These are phyloP conservation scores for Drosophila kuntzei DNA, from an alignment of 2,888 invertebrate species.

Conservation along the genomic window DNA sequence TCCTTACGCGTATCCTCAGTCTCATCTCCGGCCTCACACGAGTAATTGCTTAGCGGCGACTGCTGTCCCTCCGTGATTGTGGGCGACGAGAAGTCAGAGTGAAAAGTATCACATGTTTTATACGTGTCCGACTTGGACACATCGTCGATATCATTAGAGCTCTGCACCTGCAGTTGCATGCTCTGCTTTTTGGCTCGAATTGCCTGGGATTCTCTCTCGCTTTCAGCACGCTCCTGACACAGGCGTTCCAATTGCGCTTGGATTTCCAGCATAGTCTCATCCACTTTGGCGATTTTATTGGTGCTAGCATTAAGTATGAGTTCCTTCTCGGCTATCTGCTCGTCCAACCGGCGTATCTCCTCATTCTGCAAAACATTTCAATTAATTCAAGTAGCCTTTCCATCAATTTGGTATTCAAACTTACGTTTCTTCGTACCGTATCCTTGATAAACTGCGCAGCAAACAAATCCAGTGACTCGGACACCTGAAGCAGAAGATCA, in stretches of 20 bases:
- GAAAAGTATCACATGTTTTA: slow-evolving; percentile 89
- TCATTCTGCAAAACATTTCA: slow-evolving; percentile 87
- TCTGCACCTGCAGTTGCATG: slow-evolving; percentile 88
- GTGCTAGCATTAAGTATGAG: slow-evolving; percentile 87
- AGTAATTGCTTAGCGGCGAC: slow-evolving; percentile 80
- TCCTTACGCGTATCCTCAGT: slow-evolving; percentile 69
- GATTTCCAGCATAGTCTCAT: slow-evolving; percentile 89
- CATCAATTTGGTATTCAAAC: slow-evolving; percentile 58
- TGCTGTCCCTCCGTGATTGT: slow-evolving; percentile 79
- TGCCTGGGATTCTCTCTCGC: slow-evolving; percentile 66
- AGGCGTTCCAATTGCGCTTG: slow-evolving; percentile 88
- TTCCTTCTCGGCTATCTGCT: slow-evolving; percentile 87
- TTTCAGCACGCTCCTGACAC: slow-evolving; percentile 81
- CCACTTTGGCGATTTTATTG: slow-evolving; percentile 90
- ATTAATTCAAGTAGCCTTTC: neutral
- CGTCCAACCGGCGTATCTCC: slow-evolving; percentile 90
- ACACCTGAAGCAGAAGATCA: slow-evolving; percentile 88
- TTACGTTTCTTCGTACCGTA: slow-evolving; percentile 90
- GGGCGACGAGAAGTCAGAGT: slow-evolving; percentile 87
- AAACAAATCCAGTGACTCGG: slow-evolving; percentile 89
- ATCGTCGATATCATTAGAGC: slow-evolving; percentile 73
- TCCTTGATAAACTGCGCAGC: slow-evolving; percentile 89
- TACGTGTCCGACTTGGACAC: slow-evolving; percentile 82
- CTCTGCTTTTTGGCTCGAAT: slow-evolving; percentile 71
- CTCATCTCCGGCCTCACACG: slow-evolving; percentile 71